Percentiles rank a stretch among this genome's conserved stretches.
Evolutionary conservation across 2,888 invertebrate species (phyloP).

Genomic region (Lapara coniferarum): DNA sequence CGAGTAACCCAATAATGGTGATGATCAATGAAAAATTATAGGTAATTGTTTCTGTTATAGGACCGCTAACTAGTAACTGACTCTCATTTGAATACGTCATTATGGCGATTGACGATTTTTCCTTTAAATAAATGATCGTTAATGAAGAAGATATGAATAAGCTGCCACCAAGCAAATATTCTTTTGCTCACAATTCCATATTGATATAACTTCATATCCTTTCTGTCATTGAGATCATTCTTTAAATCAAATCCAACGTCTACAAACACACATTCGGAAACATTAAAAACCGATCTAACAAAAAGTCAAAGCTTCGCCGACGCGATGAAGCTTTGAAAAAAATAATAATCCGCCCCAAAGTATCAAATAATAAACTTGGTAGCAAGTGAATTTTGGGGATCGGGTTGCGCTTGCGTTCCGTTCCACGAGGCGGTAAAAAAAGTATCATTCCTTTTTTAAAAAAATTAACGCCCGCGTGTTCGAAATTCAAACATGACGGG

Average conservation of each 20-base stretch:
- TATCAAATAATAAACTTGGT: constrained; percentile 84
- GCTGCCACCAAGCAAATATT: too few species aligned
- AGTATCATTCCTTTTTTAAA: constrained; percentile 54
- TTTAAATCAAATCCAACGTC: constrained; percentile 52
- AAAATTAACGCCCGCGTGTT: constrained; percentile 57
- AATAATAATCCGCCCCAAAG: constrained; percentile 72
- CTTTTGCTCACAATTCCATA: constrained; percentile 30
- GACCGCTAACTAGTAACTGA: too few species aligned
- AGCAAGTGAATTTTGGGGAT: constrained; percentile 82
- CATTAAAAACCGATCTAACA: constrained; percentile 62
- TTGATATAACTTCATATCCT: constrained; percentile 29
- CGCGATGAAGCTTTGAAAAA: constrained; percentile 61
- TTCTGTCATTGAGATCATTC: constrained; percentile 38
- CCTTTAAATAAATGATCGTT: too few species aligned
- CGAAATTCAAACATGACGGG: constrained; percentile 77
- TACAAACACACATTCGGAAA: constrained; percentile 61
- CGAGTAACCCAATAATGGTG: too few species aligned
- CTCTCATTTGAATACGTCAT: too few species aligned
- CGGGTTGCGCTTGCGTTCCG: constrained; percentile 62
- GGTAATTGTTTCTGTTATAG: too few species aligned
- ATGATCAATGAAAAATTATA: too few species aligned
- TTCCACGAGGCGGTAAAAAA: constrained; percentile 60
- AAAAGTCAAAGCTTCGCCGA: constrained; percentile 73
- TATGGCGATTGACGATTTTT: too few species aligned
- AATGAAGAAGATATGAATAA: too few species aligned